Evolutionary conservation across 2,797 vertebrate species (phyloP).

Genomic region (Chelmon rostratus): DNA sequence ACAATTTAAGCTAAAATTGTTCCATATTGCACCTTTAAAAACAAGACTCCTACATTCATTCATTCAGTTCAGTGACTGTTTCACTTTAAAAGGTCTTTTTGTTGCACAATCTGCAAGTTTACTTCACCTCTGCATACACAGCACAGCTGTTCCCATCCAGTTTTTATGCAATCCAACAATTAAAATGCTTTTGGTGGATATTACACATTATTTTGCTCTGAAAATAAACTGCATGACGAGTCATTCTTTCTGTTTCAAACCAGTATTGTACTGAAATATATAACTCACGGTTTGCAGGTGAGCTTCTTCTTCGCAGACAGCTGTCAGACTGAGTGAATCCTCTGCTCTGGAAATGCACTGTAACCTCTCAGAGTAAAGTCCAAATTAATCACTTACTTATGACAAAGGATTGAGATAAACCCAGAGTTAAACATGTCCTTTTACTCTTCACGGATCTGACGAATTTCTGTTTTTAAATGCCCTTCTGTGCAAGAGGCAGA

Average conservation of each 20-base stretch:
- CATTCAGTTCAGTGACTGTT: background rate
- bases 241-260: background rate
- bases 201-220: background rate
- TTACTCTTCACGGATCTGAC: too few relatives aligned
- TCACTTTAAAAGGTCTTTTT: background rate
- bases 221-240: too few relatives aligned
- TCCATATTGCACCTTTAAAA: too few relatives aligned
- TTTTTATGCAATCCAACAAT: background rate
- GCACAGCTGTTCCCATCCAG: background rate
- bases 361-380: constrained; percentile 13
- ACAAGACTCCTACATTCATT: too few relatives aligned
- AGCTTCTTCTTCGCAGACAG: constrained; percentile 12
- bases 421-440: background rate
- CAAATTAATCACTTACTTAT: constrained; percentile 58
- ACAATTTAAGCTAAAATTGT: too few relatives aligned
- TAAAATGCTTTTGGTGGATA: too few relatives aligned
- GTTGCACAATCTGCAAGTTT: too few relatives aligned
- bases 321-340: background rate
- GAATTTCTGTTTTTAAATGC: background rate
- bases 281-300: constrained; percentile 37
- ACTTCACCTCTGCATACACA: too few relatives aligned
- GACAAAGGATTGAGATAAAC: background rate
- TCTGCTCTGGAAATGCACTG: constrained; percentile 31
- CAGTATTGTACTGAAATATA: background rate
- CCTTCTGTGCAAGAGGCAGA: too few relatives aligned